Percentiles rank a stretch among this genome's conserved stretches.
Evolutionary conservation across 2,113 vertebrate species (phyloP).

Genomic region (Otocyon megalotis): DNA sequence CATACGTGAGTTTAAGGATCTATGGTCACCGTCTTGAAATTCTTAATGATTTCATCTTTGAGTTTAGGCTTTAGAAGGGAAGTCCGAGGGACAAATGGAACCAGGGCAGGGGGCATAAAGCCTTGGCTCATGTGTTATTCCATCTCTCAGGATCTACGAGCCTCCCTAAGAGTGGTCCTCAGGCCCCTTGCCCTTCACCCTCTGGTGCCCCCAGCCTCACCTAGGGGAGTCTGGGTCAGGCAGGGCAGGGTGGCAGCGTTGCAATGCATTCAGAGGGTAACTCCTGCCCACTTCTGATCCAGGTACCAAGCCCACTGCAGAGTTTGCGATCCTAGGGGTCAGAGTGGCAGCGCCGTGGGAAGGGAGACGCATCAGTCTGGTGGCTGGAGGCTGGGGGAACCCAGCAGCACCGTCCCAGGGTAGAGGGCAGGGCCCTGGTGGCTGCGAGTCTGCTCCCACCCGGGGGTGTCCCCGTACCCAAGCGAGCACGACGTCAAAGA

Average conservation of each 20-base stretch:
- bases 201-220: neutral
- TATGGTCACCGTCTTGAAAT: neutral
- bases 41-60: neutral
- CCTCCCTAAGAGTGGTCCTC: neutral
- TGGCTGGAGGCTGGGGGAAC: neutral
- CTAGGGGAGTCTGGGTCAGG: neutral
- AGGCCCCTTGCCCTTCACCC: neutral
- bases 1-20: neutral
- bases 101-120: neutral
- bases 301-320: neutral
- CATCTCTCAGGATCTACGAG: neutral
- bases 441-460: neutral
- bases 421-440: neutral
- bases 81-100: too few species aligned
- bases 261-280: fast-evolving
- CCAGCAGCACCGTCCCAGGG: neutral
- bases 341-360: neutral
- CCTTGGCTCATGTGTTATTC: fast-evolving
- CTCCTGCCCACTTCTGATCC: neutral
- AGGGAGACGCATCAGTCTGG: neutral
- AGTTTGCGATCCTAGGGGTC: too few species aligned
- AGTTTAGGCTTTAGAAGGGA: neutral
- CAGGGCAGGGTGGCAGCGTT: too few species aligned
- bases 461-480: neutral
- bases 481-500: neutral